These are phyloP conservation scores for Notodonta dromedarius DNA, from an alignment of 2,888 invertebrate species.

Conservation along the genomic window DNA sequence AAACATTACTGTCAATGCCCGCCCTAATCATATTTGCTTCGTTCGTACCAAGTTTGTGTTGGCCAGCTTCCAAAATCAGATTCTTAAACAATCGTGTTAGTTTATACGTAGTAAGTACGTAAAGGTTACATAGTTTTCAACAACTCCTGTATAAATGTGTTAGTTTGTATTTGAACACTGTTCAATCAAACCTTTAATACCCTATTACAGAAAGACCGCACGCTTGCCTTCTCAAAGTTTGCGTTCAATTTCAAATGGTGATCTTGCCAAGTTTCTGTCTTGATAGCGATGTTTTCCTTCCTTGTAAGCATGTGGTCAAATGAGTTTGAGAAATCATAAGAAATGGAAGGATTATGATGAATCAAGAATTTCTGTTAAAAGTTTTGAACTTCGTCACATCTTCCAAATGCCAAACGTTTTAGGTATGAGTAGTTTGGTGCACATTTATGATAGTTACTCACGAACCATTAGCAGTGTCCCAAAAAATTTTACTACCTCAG, in stretches of 20 bases:
- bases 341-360: too few species aligned
- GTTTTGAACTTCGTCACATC: too few species aligned
- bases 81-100: slow-evolving; percentile 17
- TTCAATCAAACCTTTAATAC: neutral
- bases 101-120: neutral
- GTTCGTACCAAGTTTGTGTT: slow-evolving; percentile 21
- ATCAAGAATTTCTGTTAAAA: too few species aligned
- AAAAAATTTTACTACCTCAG: neutral
- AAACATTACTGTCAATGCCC: slow-evolving; percentile 17
- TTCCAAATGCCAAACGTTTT: neutral
- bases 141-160: neutral
- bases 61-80: slow-evolving; percentile 25
- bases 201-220: neutral
- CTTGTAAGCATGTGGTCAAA: too few species aligned
- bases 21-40: slow-evolving; percentile 10
- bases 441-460: neutral
- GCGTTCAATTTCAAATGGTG: too few species aligned
- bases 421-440: neutral
- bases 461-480: slow-evolving; percentile 1
- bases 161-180: neutral
- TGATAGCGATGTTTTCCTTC: too few species aligned
- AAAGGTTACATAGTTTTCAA: neutral
- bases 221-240: neutral
- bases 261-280: neutral
- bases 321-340: too few species aligned